phyloP scores from a whole-genome alignment of 2,113 vertebrate genomes.

The Onychostruthus taczanowskii region DNA sequence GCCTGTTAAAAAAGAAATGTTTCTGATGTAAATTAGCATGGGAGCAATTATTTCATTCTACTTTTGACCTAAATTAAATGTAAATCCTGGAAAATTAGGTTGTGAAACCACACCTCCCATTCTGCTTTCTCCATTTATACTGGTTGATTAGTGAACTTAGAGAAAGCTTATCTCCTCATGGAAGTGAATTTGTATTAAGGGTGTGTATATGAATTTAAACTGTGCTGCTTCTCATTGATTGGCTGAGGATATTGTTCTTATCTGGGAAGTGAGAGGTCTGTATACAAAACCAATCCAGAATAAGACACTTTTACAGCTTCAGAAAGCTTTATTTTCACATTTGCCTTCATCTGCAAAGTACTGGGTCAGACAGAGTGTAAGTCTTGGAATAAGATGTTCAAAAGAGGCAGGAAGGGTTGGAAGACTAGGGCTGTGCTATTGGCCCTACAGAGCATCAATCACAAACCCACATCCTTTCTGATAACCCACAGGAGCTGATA shows the following conservation, averaged over 20 bases:
- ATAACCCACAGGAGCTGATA: background rate
- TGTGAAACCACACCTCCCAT: background rate
- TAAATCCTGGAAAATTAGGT: background rate
- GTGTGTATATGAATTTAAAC: conserved; percentile 8
- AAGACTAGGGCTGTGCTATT: background rate
- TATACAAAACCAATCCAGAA: background rate
- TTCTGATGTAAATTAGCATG: background rate
- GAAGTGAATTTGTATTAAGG: conserved; percentile 39
- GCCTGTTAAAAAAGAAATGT: background rate
- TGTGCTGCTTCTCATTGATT: background rate
- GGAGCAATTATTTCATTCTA: background rate
- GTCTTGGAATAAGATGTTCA: background rate
- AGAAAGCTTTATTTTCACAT: background rate
- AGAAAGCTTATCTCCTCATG: conserved; percentile 28
- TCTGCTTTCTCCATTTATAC: background rate
- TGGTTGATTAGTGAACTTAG: background rate
- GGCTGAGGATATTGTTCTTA: background rate
- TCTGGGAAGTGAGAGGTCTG: background rate
- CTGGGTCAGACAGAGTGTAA: background rate
- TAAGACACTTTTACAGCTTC: background rate
- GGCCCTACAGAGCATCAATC: background rate
- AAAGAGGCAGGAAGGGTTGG: background rate
- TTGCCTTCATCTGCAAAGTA: background rate
- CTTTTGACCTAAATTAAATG: background rate
- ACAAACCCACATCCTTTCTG: background rate